Evolutionary conservation across 1,140 invertebrate genomes (phyloP).

Genomic region (Dolichoris vasculosae): DNA sequence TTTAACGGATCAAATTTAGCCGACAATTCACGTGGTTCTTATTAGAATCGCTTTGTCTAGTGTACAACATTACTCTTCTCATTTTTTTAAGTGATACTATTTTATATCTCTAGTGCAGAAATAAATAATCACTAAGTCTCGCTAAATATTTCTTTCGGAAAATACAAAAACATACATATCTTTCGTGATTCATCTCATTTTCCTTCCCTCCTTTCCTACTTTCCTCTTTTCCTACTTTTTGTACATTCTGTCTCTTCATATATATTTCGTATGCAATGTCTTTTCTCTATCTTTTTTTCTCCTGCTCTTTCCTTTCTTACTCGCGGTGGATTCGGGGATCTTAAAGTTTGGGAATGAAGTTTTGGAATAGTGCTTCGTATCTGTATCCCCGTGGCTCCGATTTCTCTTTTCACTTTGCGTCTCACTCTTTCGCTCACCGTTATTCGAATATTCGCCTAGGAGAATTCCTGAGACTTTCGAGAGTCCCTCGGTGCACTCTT

Average conservation of each 20-base stretch:
- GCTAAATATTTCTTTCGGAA: neutral
- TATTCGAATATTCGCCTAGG: neutral
- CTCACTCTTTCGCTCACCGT: neutral
- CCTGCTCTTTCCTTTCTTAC: neutral
- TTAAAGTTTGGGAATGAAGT: constrained; percentile 44
- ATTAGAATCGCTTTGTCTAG: neutral
- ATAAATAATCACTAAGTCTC: neutral
- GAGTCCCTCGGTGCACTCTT: constrained; percentile 11
- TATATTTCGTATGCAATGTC: constrained; percentile 19
- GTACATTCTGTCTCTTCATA: neutral
- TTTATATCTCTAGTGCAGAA: neutral
- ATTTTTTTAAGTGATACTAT: neutral
- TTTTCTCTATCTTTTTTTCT: neutral
- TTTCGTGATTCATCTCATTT: neutral
- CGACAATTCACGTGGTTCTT: neutral
- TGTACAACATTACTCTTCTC: neutral
- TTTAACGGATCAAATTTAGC: neutral
- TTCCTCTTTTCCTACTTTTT: too few relatives aligned
- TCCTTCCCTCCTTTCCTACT: neutral
- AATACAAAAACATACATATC: neutral
- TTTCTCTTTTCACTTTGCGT: neutral
- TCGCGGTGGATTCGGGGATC: neutral
- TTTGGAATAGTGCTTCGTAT: constrained; percentile 15
- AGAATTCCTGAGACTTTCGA: constrained; percentile 10
- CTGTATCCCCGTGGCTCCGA: constrained; percentile 12